Percentiles rank a stretch among this genome's conserved stretches.
Evolutionary conservation across 2,113 vertebrate species (phyloP).

Genomic region (Ceyx cyanopectus): DNA sequence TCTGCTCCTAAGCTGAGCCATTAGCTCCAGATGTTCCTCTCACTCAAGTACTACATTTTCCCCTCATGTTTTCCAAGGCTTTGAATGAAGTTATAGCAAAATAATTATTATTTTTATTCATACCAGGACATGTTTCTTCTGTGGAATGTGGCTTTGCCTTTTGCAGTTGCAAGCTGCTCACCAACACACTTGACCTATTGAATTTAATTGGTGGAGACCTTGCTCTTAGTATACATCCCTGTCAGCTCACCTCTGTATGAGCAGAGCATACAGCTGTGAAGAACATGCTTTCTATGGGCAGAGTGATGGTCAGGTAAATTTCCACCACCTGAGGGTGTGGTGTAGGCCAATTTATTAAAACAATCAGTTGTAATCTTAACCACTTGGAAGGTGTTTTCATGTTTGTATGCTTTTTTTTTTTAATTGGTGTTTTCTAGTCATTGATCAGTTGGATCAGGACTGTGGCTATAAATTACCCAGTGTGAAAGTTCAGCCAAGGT

Average conservation of each 20-base stretch:
- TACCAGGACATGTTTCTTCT: neutral
- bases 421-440: neutral
- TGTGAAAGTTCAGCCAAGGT: neutral
- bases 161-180: neutral
- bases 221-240: neutral
- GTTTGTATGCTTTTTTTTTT: neutral
- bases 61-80: neutral
- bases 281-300: neutral
- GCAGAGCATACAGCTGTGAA: neutral
- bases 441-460: neutral
- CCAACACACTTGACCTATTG: neutral
- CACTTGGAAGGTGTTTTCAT: neutral
- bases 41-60: neutral
- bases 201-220: neutral
- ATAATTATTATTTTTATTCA: neutral
- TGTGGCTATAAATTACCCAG: neutral
- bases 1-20: accelerated
- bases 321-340: neutral
- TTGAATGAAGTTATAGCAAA: neutral
- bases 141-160: neutral
- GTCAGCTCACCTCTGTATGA: neutral
- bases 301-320: neutral
- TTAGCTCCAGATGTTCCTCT: neutral
- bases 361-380: neutral
- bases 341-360: neutral